A percentile compares a stretch with the other conserved stretches of the same genome.
Evolutionary conservation across 2,113 vertebrate genomes (phyloP).

Genomic region (Oreotrochilus melanogaster): DNA sequence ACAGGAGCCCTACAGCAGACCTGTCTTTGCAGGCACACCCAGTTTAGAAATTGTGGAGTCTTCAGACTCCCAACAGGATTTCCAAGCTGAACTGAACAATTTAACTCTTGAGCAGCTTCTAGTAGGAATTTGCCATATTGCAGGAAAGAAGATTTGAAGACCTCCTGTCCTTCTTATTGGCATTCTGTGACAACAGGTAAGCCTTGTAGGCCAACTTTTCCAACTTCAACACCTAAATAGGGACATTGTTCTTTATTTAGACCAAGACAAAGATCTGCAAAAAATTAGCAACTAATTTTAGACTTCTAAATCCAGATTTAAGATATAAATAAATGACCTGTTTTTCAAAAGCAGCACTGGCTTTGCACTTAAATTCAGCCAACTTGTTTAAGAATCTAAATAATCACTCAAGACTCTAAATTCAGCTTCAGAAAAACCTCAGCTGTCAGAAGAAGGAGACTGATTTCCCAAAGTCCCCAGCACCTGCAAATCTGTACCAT

Average conservation of each 20-base stretch:
- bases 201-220: not conserved
- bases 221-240: not conserved
- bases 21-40: not conserved
- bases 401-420: not conserved
- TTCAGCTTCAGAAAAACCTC: not conserved
- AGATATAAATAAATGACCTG: slow-evolving; percentile 29
- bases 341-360: not conserved
- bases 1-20: not conserved
- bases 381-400: not conserved
- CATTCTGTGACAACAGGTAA: not conserved
- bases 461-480: not conserved
- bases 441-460: not conserved
- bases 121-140: not conserved
- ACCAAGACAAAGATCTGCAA: not conserved
- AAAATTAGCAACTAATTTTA: slow-evolving; percentile 7
- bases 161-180: not conserved
- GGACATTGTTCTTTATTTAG: not conserved
- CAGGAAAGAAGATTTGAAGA: not conserved
- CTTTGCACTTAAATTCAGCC: not conserved
- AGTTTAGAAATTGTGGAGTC: not conserved
- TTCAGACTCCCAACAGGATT: not conserved
- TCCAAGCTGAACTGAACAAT: not conserved
- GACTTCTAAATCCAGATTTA: not conserved
- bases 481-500: not conserved
- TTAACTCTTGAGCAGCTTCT: not conserved